Evolutionary conservation across 2,888 invertebrate genomes (phyloP), one percentile per base, ranked within the genome.

Genomic region (Plusia festucae): DNA sequence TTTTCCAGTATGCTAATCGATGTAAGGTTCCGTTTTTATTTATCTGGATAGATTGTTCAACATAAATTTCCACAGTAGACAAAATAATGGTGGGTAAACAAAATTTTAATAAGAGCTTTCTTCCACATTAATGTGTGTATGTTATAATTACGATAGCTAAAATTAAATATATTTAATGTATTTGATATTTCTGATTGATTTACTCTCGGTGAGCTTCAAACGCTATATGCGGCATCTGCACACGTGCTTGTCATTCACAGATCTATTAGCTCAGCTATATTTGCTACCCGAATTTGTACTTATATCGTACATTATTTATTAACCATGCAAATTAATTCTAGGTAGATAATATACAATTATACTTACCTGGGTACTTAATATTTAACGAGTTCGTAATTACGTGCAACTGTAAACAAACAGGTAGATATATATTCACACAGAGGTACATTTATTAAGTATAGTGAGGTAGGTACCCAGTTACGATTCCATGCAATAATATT

Each of bases 1-100:
- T 71, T 75, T 72, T 60, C 61, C 62, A 57, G 49, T 61, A 65
- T 65, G 54, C 51, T 49, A 20, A 49, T 46, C 16, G 16, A 11
- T 20, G 16, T 49, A 49, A 49, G 18, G 9, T 49, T 20, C 18
- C 18, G 46, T 20, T 49, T 5, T 34, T 15, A 49, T 20, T 20
- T 11, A 49, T 3, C 46, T 49, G 4, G 20, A 20, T 20, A 49
- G 20, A n/a, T 15, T n/a, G n/a, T n/a, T n/a, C n/a, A n/a, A n/a
- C n/a, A n/a, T n/a, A n/a, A n/a, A n/a, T n/a, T n/a, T n/a, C n/a
- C n/a, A n/a, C n/a, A n/a, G n/a, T n/a, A n/a, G n/a, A n/a, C n/a
- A n/a, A n/a, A n/a, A n/a, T n/a, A n/a, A n/a, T n/a, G n/a, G n/a
- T n/a, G n/a, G n/a, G 11, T 34, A 34, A 30, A 30, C 30, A 30